Conservation (phyloP, 2,888 invertebrate species). For the Acrocera orbiculus region DNA sequence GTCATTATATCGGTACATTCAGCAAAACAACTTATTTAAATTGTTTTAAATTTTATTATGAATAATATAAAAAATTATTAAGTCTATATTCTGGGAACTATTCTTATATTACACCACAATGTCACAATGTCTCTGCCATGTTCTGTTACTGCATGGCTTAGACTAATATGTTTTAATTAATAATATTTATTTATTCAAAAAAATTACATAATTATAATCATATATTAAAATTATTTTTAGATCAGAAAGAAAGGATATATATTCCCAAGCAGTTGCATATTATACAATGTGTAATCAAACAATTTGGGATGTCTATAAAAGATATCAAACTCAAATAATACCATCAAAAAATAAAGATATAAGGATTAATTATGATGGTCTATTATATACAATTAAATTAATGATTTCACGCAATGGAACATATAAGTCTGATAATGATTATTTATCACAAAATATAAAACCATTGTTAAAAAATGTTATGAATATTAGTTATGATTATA, state of each 20-base stretch:
- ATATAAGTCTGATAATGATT: slow-evolving; percentile 22
- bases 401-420: slow-evolving; percentile 22
- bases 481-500: slow-evolving; percentile 11
- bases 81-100: no score
- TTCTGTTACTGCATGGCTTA: no score
- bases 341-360: not conserved
- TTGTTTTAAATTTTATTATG: no score
- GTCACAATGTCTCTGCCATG: no score
- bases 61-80: no score
- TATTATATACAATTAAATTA: slow-evolving; percentile 26
- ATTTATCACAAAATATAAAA: slow-evolving; percentile 20
- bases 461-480: slow-evolving; percentile 18
- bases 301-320: slow-evolving; percentile 4
- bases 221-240: slow-evolving; percentile 16
- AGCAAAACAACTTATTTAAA: no score
- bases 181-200: no score
- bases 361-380: slow-evolving; percentile 15
- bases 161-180: no score
- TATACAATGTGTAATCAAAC: slow-evolving; percentile 24
- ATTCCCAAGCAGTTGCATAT: slow-evolving; percentile 27
- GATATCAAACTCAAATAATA: not conserved
- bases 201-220: no score
- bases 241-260: slow-evolving; percentile 26
- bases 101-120: no score
- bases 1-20: no score